phyloP scores from a whole-genome alignment of 2,113 vertebrate species.

The Ascaphus truei region DNA sequence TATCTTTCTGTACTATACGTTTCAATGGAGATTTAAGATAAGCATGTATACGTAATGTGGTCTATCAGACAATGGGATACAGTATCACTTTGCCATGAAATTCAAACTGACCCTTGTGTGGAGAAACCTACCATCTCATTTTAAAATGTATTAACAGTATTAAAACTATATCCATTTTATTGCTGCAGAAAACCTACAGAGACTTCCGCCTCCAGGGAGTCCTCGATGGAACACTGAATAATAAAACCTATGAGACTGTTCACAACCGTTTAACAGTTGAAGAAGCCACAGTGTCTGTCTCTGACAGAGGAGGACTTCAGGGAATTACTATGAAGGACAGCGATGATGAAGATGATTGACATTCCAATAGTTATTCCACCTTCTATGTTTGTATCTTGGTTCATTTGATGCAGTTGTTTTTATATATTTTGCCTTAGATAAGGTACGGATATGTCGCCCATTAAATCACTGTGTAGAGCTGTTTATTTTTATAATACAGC shows the following conservation, averaged over 20 bases:
- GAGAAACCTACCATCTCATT: no score
- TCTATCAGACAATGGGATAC: no score
- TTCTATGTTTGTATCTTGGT: not conserved
- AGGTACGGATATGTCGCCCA: not conserved
- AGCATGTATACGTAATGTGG: no score
- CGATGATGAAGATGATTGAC: slow-evolving; percentile 85
- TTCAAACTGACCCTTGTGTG: no score
- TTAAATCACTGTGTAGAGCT: not conserved
- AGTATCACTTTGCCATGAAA: no score
- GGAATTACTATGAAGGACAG: slow-evolving; percentile 95
- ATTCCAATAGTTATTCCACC: not conserved
- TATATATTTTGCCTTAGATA: not conserved
- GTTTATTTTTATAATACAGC: not conserved
- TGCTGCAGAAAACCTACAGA: slow-evolving; percentile 84
- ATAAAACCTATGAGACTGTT: slow-evolving; percentile 85
- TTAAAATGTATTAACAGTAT: fast-evolving
- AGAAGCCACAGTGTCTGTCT: slow-evolving; percentile 82
- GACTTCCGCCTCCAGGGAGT: slow-evolving; percentile 94
- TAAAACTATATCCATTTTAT: slow-evolving; percentile 13
- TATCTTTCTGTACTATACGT: no score
- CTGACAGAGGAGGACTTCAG: slow-evolving; percentile 77
- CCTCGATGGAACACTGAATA: slow-evolving; percentile 82
- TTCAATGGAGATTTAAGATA: no score
- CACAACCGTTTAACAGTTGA: slow-evolving; percentile 86
- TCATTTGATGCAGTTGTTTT: not conserved